Percentiles rank a stretch among this genome's conserved stretches.
These are phyloP conservation scores for Anguilla marmorata DNA, from an alignment of 2,797 vertebrate species.

Conservation along the genomic window DNA sequence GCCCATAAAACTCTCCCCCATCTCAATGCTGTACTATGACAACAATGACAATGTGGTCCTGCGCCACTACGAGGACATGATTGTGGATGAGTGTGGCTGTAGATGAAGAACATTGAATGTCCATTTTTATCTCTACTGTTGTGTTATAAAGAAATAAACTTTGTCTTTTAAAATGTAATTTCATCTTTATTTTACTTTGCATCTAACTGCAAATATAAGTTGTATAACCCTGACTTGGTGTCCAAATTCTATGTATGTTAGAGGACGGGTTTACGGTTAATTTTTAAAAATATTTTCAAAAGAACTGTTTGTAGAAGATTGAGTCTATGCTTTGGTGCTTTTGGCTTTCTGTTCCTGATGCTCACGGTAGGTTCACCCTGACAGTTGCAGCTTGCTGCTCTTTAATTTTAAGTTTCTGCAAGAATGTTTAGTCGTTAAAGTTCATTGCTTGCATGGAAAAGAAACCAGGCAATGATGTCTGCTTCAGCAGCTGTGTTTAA, in stretches of 20 bases:
- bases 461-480: background rate
- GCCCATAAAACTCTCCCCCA: conserved; percentile 85
- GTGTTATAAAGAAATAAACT: background rate
- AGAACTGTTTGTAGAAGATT: background rate
- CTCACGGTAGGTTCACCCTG: background rate
- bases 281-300: background rate
- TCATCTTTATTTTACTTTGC: background rate
- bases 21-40: conserved; percentile 94
- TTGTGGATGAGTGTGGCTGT: conserved; percentile 94
- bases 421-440: background rate
- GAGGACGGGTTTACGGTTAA: background rate
- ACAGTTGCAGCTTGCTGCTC: background rate
- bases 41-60: conserved; percentile 95
- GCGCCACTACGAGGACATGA: conserved; percentile 93
- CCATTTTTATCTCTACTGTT: background rate
- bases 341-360: background rate
- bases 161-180: background rate
- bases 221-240: background rate
- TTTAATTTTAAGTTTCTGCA: background rate
- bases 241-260: background rate
- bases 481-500: conserved; percentile 6
- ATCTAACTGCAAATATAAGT: background rate
- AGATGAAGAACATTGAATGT: conserved; percentile 64
- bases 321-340: background rate
- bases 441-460: background rate